Evolutionary conservation across 2,888 invertebrate species (phyloP), one percentile per base, ranked within the genome.

Genomic region (Hirtodrosophila duncani): DNA sequence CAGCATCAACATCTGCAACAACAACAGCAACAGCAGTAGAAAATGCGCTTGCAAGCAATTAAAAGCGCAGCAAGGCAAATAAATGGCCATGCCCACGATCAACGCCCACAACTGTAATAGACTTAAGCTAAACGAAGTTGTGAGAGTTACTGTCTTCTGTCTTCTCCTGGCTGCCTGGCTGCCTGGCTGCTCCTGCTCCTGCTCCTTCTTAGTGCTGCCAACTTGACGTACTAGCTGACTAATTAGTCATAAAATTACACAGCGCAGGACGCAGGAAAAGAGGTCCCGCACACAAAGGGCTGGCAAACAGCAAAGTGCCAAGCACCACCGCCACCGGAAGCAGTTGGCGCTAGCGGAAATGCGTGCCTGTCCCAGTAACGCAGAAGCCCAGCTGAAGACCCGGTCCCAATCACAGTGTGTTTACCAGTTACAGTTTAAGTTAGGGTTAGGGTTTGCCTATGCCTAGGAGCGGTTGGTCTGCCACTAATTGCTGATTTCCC

Each of bases 191-290:
- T 21, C 1, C 0, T 13, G 18, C 33, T 42, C 23, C 13, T 16
- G 34, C 21, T 56, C 48, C 44, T 70, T 70, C 42, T 33, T 48
- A 42, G 39, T 60, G 74, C 58, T 63, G 57, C 49, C 58, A 71
- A 79, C 65, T 71, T 74, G 80, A 58, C 56, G 63, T 51, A 79
- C 75, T 64, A 60, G 80, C 80, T 77, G 80, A 68, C 75, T 77
- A 77, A 77, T 77, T 77, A 77, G 75, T 79, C 81, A 81, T 77
- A 77, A 77, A 81, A 77, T 77, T 81, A 71, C 80, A 77, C 55
- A 57, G 46, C 41, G 27, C 36, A 41, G 51, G 24, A 55, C 21
- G 26, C 18, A 23, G 48, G 26, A 37, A 29, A 29, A 34, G 36
- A 20, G n/a, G n/a, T n/a, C n/a, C n/a, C n/a, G n/a, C 13, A 38